phyloP scores from a whole-genome alignment of 2,888 invertebrate species.

The Melanostoma scalare region DNA sequence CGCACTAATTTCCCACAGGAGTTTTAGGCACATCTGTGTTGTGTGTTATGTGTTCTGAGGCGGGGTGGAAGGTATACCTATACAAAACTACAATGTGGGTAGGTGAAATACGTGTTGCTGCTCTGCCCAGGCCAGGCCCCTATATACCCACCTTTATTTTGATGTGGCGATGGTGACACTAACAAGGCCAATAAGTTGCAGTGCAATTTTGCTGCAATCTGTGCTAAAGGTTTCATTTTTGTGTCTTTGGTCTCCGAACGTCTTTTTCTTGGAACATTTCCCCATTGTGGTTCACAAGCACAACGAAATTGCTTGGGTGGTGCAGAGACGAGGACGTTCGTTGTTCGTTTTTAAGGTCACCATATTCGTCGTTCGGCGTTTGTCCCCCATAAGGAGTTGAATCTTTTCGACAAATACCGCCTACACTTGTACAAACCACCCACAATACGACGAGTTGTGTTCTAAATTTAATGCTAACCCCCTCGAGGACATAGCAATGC shows the following conservation, averaged over 20 bases:
- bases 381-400: conserved; percentile 26
- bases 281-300: conserved; percentile 19
- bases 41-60: no score
- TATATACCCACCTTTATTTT: conserved; percentile 36
- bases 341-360: conserved; percentile 62
- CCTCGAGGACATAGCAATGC: conserved; percentile 14
- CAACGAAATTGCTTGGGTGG: conserved; percentile 13
- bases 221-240: conserved; percentile 45
- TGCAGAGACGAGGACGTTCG: conserved; percentile 11
- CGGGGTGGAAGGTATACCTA: no score
- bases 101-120: conserved; percentile 33
- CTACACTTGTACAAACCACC: conserved; percentile 13
- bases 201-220: conserved; percentile 61
- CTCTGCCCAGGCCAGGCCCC: background rate
- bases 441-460: conserved; percentile 39
- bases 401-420: conserved; percentile 18
- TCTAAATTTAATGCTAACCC: conserved; percentile 43
- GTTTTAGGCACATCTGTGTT: conserved; percentile 47
- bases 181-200: conserved; percentile 69
- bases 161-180: conserved; percentile 36
- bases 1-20: conserved; percentile 69
- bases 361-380: background rate
- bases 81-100: background rate
- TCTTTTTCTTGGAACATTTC: conserved; percentile 51
- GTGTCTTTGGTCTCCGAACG: conserved; percentile 35